These are phyloP conservation scores for Porites cylindrica DNA, from an alignment of 92 coral and sea anemone genomes.

Conservation along the genomic window DNA sequence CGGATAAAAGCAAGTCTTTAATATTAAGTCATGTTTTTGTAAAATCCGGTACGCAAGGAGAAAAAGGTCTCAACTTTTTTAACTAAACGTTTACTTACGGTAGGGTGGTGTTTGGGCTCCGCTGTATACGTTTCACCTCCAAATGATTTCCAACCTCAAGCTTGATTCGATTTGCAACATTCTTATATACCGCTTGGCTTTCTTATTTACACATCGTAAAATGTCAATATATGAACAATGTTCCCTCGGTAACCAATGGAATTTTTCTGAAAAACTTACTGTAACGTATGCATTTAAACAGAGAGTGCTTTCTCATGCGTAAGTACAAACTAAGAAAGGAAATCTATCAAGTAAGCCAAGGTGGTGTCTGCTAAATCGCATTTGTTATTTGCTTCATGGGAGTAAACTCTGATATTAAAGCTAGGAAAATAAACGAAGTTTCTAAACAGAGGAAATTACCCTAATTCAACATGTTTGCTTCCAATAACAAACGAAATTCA, in stretches of 20 bases:
- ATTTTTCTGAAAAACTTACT: neutral
- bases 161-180: neutral
- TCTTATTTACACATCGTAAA: no score
- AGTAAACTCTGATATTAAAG: no score
- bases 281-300: neutral
- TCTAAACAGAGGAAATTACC: neutral
- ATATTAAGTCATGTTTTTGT: no score
- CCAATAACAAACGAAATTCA: no score
- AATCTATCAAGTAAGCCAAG: no score
- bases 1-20: no score
- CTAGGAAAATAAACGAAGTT: neutral
- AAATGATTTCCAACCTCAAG: neutral
- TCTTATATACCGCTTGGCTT: neutral
- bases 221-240: neutral
- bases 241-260: neutral
- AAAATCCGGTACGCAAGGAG: no score
- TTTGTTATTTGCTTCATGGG: no score
- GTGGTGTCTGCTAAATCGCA: neutral
- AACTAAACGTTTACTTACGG: no score
- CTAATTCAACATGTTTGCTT: neutral
- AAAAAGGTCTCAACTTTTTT: no score
- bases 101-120: neutral
- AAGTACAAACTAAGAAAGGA: neutral
- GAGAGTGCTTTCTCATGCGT: no score
- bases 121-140: neutral